Conservation (phyloP, 2,888 invertebrate genomes). For the Xylocampa areola region DNA sequence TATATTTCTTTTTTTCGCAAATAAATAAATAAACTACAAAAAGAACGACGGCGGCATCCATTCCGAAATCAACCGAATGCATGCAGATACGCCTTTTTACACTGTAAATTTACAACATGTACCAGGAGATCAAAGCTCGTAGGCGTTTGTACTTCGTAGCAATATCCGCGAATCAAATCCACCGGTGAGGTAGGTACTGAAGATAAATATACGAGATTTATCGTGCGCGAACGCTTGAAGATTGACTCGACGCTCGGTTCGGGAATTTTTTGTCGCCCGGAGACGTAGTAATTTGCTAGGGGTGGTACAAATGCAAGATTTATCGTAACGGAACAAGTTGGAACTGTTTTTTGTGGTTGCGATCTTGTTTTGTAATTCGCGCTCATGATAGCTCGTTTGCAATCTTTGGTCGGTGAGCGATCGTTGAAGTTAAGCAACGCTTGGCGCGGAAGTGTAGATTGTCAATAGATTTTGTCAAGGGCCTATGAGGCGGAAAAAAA, state of each 20-base stretch:
- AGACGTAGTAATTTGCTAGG: slow-evolving; percentile 26
- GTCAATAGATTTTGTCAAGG: too few species aligned
- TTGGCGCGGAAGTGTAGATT: too few species aligned
- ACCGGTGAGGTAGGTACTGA: slow-evolving; percentile 16
- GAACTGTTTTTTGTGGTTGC: background rate
- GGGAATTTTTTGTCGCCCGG: slow-evolving; percentile 22
- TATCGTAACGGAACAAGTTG: background rate
- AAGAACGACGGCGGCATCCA: too few species aligned
- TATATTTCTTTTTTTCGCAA: too few species aligned
- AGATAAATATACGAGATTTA: slow-evolving; percentile 42
- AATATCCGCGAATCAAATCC: slow-evolving; percentile 38
- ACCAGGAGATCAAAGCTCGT: slow-evolving; percentile 58
- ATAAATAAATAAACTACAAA: too few species aligned
- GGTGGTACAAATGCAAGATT: slow-evolving; percentile 15
- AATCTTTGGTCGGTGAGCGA: too few species aligned
- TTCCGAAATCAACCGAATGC: too few species aligned
- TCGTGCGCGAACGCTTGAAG: slow-evolving; percentile 21
- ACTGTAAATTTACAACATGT: slow-evolving; percentile 59
- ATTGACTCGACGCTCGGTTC: slow-evolving; percentile 32
- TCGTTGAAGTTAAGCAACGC: too few species aligned
- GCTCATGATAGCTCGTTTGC: too few species aligned
- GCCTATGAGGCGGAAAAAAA: too few species aligned
- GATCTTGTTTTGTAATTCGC: too few species aligned
- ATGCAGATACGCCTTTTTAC: slow-evolving; percentile 62
- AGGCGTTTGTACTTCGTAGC: slow-evolving; percentile 28